Evolutionary conservation across 2,888 invertebrate genomes (phyloP).

Genomic region (Ormyrus thymus): DNA sequence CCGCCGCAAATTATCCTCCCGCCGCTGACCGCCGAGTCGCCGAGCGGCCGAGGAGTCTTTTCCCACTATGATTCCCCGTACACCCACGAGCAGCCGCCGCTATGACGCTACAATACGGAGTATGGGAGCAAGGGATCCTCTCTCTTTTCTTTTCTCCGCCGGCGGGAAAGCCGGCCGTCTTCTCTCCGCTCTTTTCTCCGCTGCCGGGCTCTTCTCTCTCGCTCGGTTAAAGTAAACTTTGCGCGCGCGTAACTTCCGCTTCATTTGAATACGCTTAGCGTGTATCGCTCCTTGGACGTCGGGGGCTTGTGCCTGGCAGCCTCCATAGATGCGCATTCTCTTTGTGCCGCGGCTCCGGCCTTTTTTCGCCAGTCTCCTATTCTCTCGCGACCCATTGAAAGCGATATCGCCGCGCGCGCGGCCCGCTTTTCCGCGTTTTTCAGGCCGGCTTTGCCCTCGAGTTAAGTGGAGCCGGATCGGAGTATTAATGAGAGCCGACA

Average conservation of each 20-base stretch:
- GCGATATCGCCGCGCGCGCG: background rate
- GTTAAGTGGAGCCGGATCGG: conserved; percentile 47
- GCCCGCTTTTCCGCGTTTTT: conserved; percentile 15
- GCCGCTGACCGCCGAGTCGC: conserved; percentile 56
- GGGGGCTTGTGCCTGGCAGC: background rate
- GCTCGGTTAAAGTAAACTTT: conserved; percentile 47
- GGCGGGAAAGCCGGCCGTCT: background rate
- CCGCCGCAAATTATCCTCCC: conserved; percentile 64
- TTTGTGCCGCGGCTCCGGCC: conserved; percentile 8
- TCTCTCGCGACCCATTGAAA: conserved; percentile 26
- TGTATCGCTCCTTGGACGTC: conserved; percentile 43
- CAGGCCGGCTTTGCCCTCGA: conserved; percentile 15
- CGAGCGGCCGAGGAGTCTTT: conserved; percentile 47
- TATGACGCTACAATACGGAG: conserved; percentile 57
- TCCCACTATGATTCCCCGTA: conserved; percentile 57
- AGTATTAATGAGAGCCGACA: conserved; percentile 47
- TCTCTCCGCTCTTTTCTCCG: conserved; percentile 1
- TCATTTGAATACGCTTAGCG: conserved; percentile 55
- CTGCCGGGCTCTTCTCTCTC: background rate
- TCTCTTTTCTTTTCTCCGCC: too few relatives aligned
- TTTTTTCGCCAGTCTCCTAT: background rate
- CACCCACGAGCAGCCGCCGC: conserved; percentile 58
- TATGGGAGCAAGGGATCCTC: background rate
- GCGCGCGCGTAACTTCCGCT: conserved; percentile 53
- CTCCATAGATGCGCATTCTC: conserved; percentile 36